phyloP scores from a whole-genome alignment of 1,140 invertebrate species.

The Globodera rostochiensis region DNA sequence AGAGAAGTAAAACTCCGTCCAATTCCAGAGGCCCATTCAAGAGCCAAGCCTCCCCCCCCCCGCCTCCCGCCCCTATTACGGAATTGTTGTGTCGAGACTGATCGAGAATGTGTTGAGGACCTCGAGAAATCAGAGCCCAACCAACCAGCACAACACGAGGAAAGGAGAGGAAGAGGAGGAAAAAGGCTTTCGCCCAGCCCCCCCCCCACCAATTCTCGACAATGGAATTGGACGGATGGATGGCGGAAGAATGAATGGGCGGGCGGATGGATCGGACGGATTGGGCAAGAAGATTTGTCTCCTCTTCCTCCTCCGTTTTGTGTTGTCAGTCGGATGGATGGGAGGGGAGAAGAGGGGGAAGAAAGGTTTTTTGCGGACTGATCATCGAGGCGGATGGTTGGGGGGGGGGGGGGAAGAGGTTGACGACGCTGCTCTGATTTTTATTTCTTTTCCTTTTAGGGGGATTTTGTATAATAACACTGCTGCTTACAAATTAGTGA shows the following conservation, averaged over 20 bases:
- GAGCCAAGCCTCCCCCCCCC: background rate
- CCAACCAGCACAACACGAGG: too few species aligned
- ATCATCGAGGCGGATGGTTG: background rate
- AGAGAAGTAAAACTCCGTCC: too few species aligned
- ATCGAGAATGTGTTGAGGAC: background rate
- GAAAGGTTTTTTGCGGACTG: background rate
- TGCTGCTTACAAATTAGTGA: too few species aligned
- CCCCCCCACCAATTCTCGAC: background rate
- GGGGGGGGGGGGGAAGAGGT: too few species aligned
- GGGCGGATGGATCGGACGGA: background rate
- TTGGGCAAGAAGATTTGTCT: constrained; percentile 1
- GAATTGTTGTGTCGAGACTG: background rate
- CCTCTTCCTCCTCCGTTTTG: background rate
- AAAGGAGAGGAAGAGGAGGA: background rate
- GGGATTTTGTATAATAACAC: too few species aligned
- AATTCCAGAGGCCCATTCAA: background rate
- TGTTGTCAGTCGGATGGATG: background rate
- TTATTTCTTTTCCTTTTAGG: too few species aligned
- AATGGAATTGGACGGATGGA: background rate
- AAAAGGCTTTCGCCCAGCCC: background rate
- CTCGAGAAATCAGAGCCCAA: background rate
- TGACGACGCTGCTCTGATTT: too few species aligned
- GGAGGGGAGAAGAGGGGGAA: background rate
- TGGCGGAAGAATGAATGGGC: background rate
- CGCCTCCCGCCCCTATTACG: background rate